Evolutionary conservation across 2,113 vertebrate species (phyloP).

Genomic region (Entomyzon cyanotis): DNA sequence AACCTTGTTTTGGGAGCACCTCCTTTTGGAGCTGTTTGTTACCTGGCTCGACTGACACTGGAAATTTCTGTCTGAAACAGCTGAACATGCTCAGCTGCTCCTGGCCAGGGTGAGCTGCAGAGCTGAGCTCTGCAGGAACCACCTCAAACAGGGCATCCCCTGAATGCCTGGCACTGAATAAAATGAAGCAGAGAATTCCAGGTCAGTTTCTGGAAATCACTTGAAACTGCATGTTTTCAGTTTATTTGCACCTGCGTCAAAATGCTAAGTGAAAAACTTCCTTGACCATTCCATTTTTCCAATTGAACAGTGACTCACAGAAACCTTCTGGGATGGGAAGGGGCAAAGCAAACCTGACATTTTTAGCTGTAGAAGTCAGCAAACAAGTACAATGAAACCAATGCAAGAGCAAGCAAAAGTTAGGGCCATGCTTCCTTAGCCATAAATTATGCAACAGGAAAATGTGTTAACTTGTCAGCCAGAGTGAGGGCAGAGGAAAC

Average conservation of each 20-base stretch:
- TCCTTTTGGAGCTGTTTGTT: background rate
- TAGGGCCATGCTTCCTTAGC: background rate
- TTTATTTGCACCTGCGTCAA: background rate
- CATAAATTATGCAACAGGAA: background rate
- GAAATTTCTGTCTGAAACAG: too few relatives aligned
- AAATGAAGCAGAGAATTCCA: background rate
- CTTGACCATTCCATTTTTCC: background rate
- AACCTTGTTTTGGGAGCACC: background rate
- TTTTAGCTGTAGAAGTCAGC: background rate
- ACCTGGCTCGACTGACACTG: background rate
- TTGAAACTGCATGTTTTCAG: background rate
- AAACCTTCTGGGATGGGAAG: background rate
- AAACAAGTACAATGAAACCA: background rate
- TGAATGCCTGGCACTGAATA: background rate
- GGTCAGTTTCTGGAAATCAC: fast-evolving
- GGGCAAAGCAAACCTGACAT: background rate
- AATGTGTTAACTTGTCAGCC: background rate
- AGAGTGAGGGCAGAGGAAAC: background rate
- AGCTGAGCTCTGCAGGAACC: background rate
- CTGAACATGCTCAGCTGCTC: fast-evolving
- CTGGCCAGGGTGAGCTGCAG: fast-evolving
- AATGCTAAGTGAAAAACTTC: background rate
- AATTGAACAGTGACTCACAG: background rate
- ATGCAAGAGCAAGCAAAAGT: background rate
- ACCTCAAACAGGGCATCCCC: background rate